Evolutionary conservation across 1,140 invertebrate genomes (phyloP).

Genomic region (Cryptotermes secundus): DNA sequence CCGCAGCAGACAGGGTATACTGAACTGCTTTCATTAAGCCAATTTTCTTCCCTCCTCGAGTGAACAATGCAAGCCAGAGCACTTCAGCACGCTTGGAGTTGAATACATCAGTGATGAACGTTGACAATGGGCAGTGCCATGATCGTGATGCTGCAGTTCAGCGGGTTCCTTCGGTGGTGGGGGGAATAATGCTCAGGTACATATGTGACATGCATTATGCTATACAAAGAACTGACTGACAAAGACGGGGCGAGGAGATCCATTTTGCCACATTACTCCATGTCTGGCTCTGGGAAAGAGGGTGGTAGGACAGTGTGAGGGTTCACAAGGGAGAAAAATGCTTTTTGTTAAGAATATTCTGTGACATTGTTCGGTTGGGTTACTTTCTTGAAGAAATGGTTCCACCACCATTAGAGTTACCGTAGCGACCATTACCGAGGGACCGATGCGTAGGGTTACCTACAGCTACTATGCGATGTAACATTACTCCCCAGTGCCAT

Average conservation of each 20-base stretch:
- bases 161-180: background rate
- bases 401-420: background rate
- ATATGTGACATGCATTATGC: background rate
- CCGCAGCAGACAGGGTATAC: too few relatives aligned
- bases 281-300: background rate
- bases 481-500: too few relatives aligned
- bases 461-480: too few relatives aligned
- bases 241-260: conserved; percentile 2
- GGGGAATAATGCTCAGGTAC: conserved; percentile 10
- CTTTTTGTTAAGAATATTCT: conserved; percentile 6
- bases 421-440: background rate
- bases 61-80: background rate
- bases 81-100: background rate
- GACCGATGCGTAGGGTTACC: too few relatives aligned
- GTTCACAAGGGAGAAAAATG: background rate
- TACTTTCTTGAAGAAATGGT: background rate
- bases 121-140: background rate
- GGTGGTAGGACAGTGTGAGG: background rate
- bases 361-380: background rate
- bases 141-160: conserved; percentile 13
- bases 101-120: conserved; percentile 11
- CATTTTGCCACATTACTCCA: conserved; percentile 4
- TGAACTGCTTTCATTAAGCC: too few relatives aligned
- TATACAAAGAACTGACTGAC: conserved; percentile 8
- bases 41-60: background rate